Evolutionary conservation across 2,797 vertebrate species (phyloP), one percentile per base, ranked within the genome.

Genomic region (Naso thynnoides): DNA sequence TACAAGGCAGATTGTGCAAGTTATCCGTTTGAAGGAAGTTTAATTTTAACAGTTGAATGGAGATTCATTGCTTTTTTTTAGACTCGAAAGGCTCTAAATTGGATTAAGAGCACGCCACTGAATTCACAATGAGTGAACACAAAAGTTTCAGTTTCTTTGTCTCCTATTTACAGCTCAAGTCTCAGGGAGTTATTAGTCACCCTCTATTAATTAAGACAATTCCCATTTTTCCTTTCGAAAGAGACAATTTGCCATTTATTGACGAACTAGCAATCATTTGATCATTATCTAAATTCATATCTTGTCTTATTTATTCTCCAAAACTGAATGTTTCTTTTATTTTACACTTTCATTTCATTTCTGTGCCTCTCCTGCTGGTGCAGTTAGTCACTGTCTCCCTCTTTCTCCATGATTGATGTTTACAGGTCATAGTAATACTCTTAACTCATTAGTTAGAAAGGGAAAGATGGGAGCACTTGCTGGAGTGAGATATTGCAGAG

Each of bases 381-480:
- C 83, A 89, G 91, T 92, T 94, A 82, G 89, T 93, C 90, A 91
- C 90, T 91, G 90, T 92, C 92, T 90, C 75, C 79, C 84, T 86
- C 72, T 73, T 78, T 81, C 81, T 76, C 83, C 42, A 70, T 92
- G 91, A 93, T 94, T 91, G 92, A 93, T 92, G 91, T 88, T 91
- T 94, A 94, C 91, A 89, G 92, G 91, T 94, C 92, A 93, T 93
- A 92, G 92, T 88, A 91, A 94, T 94, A 92, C 91, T 93, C 92
- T 92, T 93, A 93, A 93, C 91, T 94, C 93, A 94, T 94, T 94
- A 94, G 91, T 93, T 94, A 92, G 92, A 94, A 92, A 93, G 92
- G 91, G 86, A 91, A 90, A 90, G 90, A 93, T 91, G 87, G 88
- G 87, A 90, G 87, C 89, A 89, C 89, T 89, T 87, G 91, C 90